phyloP scores from a whole-genome alignment of 2,113 vertebrate species.

The Equus przewalskii region DNA sequence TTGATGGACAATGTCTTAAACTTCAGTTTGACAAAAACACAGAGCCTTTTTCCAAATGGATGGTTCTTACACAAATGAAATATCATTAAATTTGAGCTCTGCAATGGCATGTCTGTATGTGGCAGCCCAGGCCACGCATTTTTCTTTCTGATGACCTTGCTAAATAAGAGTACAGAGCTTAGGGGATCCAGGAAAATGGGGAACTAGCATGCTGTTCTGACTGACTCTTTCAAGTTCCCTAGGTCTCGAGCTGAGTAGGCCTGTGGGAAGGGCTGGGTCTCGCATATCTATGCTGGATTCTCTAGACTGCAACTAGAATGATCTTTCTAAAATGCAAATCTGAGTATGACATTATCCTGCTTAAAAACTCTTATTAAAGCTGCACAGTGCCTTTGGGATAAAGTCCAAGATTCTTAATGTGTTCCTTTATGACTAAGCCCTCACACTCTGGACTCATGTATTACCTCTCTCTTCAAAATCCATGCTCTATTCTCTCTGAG shows the following conservation, averaged over 20 bases:
- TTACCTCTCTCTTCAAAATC: slow-evolving; percentile 20
- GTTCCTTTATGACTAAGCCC: slow-evolving; percentile 75
- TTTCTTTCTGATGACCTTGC: slow-evolving; percentile 32
- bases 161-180: slow-evolving; percentile 36
- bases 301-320: slow-evolving; percentile 63
- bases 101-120: background rate
- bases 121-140: background rate
- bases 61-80: slow-evolving; percentile 62
- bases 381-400: slow-evolving; percentile 73
- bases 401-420: slow-evolving; percentile 70
- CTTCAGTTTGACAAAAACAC: slow-evolving; percentile 63
- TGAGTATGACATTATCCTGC: slow-evolving; percentile 71
- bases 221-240: background rate
- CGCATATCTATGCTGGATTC: slow-evolving; percentile 49
- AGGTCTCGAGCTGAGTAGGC: background rate
- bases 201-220: background rate
- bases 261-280: slow-evolving; percentile 13
- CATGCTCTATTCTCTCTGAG: background rate
- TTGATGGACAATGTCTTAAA: slow-evolving; percentile 57
- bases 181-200: background rate
- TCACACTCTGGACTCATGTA: slow-evolving; percentile 56
- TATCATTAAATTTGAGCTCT: slow-evolving; percentile 38
- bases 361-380: slow-evolving; percentile 76
- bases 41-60: slow-evolving; percentile 58
- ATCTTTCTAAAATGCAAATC: slow-evolving; percentile 81